phyloP scores from a whole-genome alignment of 2,797 vertebrate species.

The Hydrolagus colliei region DNA sequence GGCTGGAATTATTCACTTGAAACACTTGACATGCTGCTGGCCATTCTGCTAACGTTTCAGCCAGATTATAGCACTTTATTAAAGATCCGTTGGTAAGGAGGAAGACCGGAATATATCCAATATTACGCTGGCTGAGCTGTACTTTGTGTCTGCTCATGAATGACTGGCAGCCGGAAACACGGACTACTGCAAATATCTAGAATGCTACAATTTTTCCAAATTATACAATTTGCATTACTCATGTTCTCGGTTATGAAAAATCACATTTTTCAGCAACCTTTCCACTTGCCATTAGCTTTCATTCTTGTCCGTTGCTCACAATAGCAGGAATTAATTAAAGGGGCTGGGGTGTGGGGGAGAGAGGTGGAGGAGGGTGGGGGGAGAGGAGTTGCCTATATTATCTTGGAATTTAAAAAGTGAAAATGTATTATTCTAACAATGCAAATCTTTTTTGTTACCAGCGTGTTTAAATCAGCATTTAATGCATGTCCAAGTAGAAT shows the following conservation, averaged over 20 bases:
- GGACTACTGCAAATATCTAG: constrained; percentile 3
- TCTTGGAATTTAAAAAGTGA: no score
- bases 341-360: background rate
- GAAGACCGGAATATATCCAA: background rate
- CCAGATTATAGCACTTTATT: no score
- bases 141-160: background rate
- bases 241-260: no score
- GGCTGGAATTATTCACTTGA: constrained; percentile 8
- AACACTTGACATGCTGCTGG: background rate
- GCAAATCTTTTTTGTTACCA: no score
- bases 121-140: background rate
- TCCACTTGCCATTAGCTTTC: background rate
- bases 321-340: background rate
- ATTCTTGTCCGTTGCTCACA: background rate
- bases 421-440: background rate
- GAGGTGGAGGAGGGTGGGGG: no score
- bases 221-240: no score
- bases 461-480: background rate
- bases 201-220: constrained; percentile 7
- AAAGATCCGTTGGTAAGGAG: background rate
- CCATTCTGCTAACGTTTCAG: background rate
- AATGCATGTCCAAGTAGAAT: no score
- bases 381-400: no score
- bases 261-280: no score
- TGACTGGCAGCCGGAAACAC: constrained; percentile 2